A percentile compares a stretch with the other conserved stretches of the same genome.
phyloP scores from a whole-genome alignment of 2,797 vertebrate species.

The Sebastes variabilis region DNA sequence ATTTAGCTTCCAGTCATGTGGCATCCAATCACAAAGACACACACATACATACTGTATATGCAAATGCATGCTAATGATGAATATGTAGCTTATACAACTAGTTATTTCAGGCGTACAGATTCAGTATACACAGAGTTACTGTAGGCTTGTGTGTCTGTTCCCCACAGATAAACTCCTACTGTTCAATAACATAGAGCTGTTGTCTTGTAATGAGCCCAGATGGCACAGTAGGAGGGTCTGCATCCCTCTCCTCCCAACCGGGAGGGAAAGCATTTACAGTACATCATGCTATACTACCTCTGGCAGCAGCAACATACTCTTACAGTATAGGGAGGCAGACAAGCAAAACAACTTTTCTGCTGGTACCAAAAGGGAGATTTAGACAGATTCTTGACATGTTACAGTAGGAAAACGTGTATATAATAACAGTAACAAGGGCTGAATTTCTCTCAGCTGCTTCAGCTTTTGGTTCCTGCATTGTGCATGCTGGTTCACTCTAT shows the following conservation, averaged over 20 bases:
- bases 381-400: neutral
- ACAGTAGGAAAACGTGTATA: neutral
- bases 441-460: neutral
- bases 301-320: neutral
- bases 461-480: neutral
- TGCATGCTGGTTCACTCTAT: neutral
- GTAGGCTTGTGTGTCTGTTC: neutral
- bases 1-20: neutral
- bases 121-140: neutral
- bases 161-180: constrained; percentile 20
- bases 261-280: constrained; percentile 17
- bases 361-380: neutral
- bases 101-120: constrained; percentile 1
- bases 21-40: neutral
- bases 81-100: neutral
- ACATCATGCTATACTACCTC: neutral
- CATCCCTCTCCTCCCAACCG: constrained; percentile 1
- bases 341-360: neutral
- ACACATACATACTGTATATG: neutral
- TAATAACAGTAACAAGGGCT: neutral
- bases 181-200: constrained; percentile 28
- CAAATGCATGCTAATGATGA: constrained; percentile 16
- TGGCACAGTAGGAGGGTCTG: constrained; percentile 19
- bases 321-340: neutral
- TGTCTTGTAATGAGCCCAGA: constrained; percentile 33